These are phyloP conservation scores for Muricea muricata DNA, from an alignment of 92 coral and sea anemone genomes.

Conservation along the genomic window DNA sequence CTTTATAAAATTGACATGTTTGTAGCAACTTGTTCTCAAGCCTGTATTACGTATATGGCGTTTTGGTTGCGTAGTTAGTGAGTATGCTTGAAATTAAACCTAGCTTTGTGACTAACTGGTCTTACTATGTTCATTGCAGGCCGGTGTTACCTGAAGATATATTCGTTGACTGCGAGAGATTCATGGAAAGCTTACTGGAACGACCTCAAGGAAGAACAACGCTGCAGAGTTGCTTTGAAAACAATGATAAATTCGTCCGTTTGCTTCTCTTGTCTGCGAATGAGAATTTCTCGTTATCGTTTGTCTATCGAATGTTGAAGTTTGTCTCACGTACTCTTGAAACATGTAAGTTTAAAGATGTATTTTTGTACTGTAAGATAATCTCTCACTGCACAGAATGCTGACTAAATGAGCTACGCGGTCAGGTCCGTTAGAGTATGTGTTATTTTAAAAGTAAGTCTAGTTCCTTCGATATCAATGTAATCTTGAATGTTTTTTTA, in stretches of 20 bases:
- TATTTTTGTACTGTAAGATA: not conserved
- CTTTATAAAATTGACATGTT: too few species aligned
- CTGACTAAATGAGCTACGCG: too few species aligned
- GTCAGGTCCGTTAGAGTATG: too few species aligned
- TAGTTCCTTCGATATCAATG: too few species aligned
- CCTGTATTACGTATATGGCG: too few species aligned
- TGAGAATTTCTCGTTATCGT: slow-evolving; percentile 82
- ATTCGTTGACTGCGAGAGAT: slow-evolving; percentile 85
- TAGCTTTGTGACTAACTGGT: not conserved
- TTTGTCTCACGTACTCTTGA: slow-evolving; percentile 83
- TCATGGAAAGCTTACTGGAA: slow-evolving; percentile 86
- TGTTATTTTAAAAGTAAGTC: too few species aligned
- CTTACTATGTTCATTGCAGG: slow-evolving; percentile 47
- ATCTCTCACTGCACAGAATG: too few species aligned
- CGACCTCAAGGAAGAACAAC: slow-evolving; percentile 77
- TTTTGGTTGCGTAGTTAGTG: too few species aligned
- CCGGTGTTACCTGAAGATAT: slow-evolving; percentile 86
- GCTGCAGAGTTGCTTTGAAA: slow-evolving; percentile 76
- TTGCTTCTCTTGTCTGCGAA: slow-evolving; percentile 84
- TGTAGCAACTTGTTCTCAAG: too few species aligned
- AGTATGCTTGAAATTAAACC: too few species aligned
- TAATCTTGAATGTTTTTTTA: too few species aligned
- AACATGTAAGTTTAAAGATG: slow-evolving; percentile 70
- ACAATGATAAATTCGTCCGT: slow-evolving; percentile 76
- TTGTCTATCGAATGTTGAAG: slow-evolving; percentile 91